Conservation (phyloP, 2,113 vertebrate species). For the Grammatotria lemairii region DNA sequence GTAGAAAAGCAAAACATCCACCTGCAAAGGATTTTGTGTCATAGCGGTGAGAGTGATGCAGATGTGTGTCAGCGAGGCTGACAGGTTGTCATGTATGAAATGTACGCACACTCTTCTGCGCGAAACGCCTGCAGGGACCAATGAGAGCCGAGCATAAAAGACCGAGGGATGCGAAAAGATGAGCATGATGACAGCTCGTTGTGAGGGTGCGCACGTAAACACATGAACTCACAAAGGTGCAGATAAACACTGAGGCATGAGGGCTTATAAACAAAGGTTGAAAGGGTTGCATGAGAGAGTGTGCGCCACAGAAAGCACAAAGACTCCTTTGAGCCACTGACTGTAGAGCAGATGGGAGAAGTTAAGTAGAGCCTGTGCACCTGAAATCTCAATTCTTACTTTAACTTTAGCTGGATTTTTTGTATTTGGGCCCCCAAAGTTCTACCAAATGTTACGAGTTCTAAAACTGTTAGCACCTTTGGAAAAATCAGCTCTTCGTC, state of each 20-base stretch:
- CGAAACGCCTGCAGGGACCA: not conserved
- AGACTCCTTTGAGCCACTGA: not conserved
- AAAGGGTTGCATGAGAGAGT: not conserved
- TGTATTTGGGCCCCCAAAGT: accelerated
- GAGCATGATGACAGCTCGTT: not conserved
- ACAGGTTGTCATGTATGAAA: not conserved
- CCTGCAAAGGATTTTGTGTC: not conserved
- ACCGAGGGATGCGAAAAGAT: not conserved
- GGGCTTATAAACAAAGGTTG: not conserved
- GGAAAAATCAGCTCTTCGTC: not conserved
- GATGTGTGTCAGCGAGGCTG: not conserved
- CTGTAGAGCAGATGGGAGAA: not conserved
- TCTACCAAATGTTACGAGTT: accelerated
- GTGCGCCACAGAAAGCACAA: not conserved
- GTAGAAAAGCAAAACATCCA: not conserved
- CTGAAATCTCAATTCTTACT: not conserved
- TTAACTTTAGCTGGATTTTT: not conserved
- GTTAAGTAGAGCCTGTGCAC: not conserved
- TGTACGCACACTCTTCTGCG: not conserved
- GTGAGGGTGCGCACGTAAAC: not conserved
- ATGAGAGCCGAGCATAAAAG: not conserved
- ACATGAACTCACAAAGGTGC: not conserved
- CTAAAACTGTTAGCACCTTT: not conserved
- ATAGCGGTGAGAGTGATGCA: not conserved
- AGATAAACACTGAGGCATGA: not conserved